Conservation (phyloP, 2,113 vertebrate species). For the Vidua macroura region DNA sequence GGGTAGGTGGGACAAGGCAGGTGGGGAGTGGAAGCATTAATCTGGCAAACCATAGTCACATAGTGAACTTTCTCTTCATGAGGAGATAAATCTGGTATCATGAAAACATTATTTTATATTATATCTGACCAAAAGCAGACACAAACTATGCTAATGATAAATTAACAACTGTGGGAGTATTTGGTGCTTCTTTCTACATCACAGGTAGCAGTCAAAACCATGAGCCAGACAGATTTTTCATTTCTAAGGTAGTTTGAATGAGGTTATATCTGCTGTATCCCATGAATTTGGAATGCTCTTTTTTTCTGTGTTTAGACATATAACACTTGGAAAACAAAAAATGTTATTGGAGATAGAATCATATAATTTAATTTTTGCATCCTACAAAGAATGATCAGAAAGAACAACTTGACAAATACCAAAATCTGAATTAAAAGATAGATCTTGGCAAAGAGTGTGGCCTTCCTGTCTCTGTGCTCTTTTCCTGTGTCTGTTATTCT, state of each 20-base stretch:
- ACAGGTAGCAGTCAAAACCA: background rate
- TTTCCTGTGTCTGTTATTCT: constrained; percentile 14
- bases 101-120: background rate
- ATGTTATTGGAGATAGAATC: background rate
- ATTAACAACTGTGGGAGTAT: background rate
- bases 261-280: background rate
- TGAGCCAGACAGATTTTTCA: background rate
- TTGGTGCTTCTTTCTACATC: background rate
- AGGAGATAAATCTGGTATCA: background rate
- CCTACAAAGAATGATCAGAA: background rate
- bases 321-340: background rate
- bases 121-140: background rate
- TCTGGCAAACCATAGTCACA: background rate
- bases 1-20: background rate
- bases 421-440: background rate
- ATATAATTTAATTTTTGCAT: background rate
- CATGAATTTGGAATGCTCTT: background rate
- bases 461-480: background rate
- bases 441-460: background rate
- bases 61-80: background rate
- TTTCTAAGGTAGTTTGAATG: background rate
- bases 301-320: background rate
- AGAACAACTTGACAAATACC: background rate
- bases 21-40: rapidly evolving
- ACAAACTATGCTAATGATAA: background rate